These are phyloP conservation scores for Tetheella fluctuosa DNA, from an alignment of 2,888 invertebrate genomes.

Conservation along the genomic window DNA sequence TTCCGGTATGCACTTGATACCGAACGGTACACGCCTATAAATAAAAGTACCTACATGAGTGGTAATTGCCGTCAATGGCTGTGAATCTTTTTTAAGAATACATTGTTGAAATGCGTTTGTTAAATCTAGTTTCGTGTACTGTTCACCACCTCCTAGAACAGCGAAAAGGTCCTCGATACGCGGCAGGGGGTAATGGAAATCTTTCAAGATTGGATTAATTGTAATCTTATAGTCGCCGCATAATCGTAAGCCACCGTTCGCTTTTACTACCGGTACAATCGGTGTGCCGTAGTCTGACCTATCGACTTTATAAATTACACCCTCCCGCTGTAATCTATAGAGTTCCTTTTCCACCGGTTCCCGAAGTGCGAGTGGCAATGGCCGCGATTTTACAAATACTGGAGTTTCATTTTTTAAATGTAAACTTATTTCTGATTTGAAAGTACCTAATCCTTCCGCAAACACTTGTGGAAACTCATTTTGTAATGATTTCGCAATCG, in stretches of 20 bases:
- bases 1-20: constrained; percentile 31
- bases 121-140: constrained; percentile 33
- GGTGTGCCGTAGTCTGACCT: constrained; percentile 39
- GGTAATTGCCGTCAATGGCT: constrained; percentile 31
- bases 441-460: not conserved
- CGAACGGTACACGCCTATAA: constrained; percentile 26
- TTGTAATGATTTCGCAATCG: not conserved
- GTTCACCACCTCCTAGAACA: constrained; percentile 22
- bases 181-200: constrained; percentile 31
- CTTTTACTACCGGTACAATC: constrained; percentile 32
- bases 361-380: constrained; percentile 33
- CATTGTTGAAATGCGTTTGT: constrained; percentile 31
- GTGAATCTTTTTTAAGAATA: constrained; percentile 25
- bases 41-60: constrained; percentile 33
- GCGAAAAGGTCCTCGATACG: constrained; percentile 24
- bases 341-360: constrained; percentile 32
- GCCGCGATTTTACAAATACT: constrained; percentile 24
- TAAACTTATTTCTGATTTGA: constrained; percentile 5
- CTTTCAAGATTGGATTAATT: constrained; percentile 32
- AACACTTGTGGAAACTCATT: not conserved
- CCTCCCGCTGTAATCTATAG: constrained; percentile 31
- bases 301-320: constrained; percentile 33
- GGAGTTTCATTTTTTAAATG: constrained; percentile 7
- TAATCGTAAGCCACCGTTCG: constrained; percentile 24
- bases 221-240: constrained; percentile 39